These are phyloP conservation scores for Drepana falcataria DNA, from an alignment of 2,888 invertebrate species.

Conservation along the genomic window DNA sequence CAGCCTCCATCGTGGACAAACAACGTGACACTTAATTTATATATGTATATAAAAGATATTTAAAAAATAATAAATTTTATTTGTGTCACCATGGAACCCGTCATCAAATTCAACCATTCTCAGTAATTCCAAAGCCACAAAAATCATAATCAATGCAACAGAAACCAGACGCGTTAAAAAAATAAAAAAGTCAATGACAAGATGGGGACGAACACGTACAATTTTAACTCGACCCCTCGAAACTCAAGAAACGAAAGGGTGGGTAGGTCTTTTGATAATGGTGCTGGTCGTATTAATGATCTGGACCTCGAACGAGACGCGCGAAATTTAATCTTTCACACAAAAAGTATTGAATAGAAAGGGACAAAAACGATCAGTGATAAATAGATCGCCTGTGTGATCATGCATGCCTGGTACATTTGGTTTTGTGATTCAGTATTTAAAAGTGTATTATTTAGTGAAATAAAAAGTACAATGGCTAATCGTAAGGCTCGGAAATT, in stretches of 20 bases:
- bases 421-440: conserved; percentile 6
- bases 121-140: conserved; percentile 47
- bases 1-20: too few species aligned
- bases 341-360: conserved; percentile 74
- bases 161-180: conserved; percentile 63
- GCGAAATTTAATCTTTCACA: conserved; percentile 73
- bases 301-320: conserved; percentile 58
- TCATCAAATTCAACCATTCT: conserved; percentile 49
- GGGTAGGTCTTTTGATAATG: conserved; percentile 41
- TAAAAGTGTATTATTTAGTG: too few species aligned
- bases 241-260: conserved; percentile 6
- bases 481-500: too few species aligned
- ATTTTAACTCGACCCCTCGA: conserved; percentile 21
- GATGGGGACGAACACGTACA: conserved; percentile 48
- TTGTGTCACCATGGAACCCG: conserved; percentile 15
- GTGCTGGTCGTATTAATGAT: conserved; percentile 64
- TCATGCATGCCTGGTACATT: conserved; percentile 39
- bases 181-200: conserved; percentile 42
- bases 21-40: too few species aligned
- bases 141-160: conserved; percentile 73
- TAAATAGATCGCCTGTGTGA: conserved; percentile 59
- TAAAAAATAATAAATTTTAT: conserved; percentile 3
- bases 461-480: too few species aligned
- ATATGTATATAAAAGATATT: too few species aligned
- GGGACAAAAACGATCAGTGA: conserved; percentile 66